These are phyloP conservation scores for Merops nubicus DNA, from an alignment of 2,113 vertebrate species.

Conservation along the genomic window DNA sequence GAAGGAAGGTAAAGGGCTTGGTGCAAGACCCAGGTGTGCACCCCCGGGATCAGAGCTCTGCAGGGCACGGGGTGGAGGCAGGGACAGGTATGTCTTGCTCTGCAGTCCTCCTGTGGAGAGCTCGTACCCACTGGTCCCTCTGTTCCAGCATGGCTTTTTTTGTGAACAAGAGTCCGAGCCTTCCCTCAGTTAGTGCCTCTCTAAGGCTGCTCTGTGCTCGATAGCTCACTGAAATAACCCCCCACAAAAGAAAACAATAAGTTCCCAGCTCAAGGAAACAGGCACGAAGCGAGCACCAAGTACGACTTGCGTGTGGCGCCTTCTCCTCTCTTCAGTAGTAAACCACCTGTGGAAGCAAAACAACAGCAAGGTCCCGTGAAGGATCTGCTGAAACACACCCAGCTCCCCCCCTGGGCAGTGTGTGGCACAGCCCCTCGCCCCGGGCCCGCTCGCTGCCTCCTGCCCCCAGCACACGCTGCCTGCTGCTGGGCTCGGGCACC, in stretches of 20 bases:
- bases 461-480: neutral
- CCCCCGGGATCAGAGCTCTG: no score
- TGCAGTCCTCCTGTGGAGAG: no score
- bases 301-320: neutral
- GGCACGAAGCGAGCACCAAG: neutral
- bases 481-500: neutral
- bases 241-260: conserved; percentile 1
- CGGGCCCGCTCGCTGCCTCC: neutral
- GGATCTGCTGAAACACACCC: neutral
- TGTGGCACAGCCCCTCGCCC: neutral
- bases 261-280: neutral
- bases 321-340: conserved; percentile 14
- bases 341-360: conserved; percentile 36
- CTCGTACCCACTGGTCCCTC: no score
- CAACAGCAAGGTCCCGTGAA: neutral
- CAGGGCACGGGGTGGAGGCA: no score
- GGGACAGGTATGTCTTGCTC: no score
- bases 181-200: neutral
- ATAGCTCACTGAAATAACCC: conserved; percentile 32
- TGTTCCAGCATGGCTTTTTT: neutral
- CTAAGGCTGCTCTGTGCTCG: neutral
- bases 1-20: no score
- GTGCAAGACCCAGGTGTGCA: no score
- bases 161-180: neutral
- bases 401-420: neutral